These are phyloP conservation scores for Pheosia tremula DNA, from an alignment of 2,888 invertebrate species.

Conservation along the genomic window DNA sequence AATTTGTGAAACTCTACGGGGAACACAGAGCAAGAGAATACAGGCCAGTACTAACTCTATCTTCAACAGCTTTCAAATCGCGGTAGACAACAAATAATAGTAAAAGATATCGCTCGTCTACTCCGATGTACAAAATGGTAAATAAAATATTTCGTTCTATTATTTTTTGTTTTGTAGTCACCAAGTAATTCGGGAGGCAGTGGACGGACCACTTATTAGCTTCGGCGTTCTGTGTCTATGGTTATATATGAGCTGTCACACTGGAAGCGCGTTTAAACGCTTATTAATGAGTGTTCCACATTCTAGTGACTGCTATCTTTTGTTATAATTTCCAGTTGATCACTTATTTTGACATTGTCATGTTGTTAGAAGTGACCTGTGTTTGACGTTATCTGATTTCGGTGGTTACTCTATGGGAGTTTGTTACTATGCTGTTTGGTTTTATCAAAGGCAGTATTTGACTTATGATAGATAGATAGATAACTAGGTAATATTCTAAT, in stretches of 20 bases:
- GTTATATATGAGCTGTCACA: slow-evolving; percentile 36
- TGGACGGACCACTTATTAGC: slow-evolving; percentile 42
- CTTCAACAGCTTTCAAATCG: too few relatives aligned
- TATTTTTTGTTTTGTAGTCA: slow-evolving; percentile 17
- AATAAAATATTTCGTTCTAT: slow-evolving; percentile 33
- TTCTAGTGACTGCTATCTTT: slow-evolving; percentile 11
- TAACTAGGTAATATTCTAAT: too few relatives aligned
- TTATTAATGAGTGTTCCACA: slow-evolving; percentile 33
- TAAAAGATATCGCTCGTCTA: not conserved
- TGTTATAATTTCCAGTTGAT: slow-evolving; percentile 30
- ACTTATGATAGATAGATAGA: too few relatives aligned
- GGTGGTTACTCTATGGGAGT: not conserved
- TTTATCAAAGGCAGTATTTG: too few relatives aligned
- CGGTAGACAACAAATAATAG: too few relatives aligned
- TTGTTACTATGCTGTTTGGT: not conserved
- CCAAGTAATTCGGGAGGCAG: slow-evolving; percentile 55
- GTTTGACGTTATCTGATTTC: slow-evolving; percentile 25
- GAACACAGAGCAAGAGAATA: too few relatives aligned
- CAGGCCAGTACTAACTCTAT: too few relatives aligned
- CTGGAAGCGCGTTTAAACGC: slow-evolving; percentile 20
- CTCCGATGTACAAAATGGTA: slow-evolving; percentile 10
- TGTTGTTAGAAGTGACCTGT: not conserved
- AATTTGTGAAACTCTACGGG: too few relatives aligned
- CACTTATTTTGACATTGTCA: slow-evolving; percentile 30
- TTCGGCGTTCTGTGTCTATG: slow-evolving; percentile 28